A percentile compares a stretch with the other conserved stretches of the same genome.
These are phyloP conservation scores for Tipula confusa DNA, from an alignment of 2,888 invertebrate species.

Conservation along the genomic window DNA sequence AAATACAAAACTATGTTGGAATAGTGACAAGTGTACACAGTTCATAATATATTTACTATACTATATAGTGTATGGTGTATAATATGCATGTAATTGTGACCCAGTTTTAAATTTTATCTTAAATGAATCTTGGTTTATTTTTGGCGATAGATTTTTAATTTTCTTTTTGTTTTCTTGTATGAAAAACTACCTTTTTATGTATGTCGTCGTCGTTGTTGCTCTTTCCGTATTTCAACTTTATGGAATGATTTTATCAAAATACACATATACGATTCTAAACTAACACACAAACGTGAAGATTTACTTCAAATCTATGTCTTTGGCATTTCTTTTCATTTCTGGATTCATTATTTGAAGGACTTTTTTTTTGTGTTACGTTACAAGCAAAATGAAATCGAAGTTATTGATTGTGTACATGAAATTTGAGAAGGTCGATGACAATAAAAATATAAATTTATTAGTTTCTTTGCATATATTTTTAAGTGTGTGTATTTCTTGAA, in stretches of 20 bases:
- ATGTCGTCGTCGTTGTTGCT: not conserved
- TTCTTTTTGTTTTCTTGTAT: not conserved
- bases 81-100: not conserved
- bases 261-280: not conserved
- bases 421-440: not conserved
- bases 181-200: not conserved
- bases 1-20: not conserved
- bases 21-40: conserved; percentile 25
- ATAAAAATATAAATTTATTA: not conserved
- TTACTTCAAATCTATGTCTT: not conserved
- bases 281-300: not conserved
- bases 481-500: no score
- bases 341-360: not conserved
- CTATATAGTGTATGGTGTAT: not conserved
- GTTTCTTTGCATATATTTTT: no score
- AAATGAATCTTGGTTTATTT: conserved; percentile 20
- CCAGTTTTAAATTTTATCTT: conserved; percentile 3
- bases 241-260: not conserved
- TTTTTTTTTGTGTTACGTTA: not conserved
- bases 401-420: conserved; percentile 25
- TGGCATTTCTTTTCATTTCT: not conserved
- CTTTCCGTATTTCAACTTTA: not conserved
- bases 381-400: not conserved
- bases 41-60: not conserved
- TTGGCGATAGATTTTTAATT: not conserved